These are phyloP conservation scores for Mirounga angustirostris DNA, from an alignment of 2,113 vertebrate species.

Conservation along the genomic window DNA sequence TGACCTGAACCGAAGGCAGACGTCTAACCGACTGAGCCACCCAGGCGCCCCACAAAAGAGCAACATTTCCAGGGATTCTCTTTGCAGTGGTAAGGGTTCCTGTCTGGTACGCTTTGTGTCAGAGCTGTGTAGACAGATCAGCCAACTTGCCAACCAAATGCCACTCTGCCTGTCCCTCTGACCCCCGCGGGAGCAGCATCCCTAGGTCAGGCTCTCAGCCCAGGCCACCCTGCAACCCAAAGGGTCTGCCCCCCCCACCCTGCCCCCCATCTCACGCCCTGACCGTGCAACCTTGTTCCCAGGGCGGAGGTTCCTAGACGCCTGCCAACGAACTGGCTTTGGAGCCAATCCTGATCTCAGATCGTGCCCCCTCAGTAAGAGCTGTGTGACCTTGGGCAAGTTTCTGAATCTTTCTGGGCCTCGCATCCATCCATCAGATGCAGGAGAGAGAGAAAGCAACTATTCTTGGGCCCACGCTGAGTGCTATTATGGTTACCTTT, in stretches of 20 bases:
- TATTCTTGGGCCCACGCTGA: not conserved
- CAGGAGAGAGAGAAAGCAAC: not conserved
- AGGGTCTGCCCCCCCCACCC: not conserved
- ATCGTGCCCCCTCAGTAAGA: not conserved
- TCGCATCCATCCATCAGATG: not conserved
- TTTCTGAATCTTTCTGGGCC: not conserved
- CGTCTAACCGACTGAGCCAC: too few species aligned
- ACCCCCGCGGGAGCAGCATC: accelerated
- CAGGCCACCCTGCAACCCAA: too few species aligned
- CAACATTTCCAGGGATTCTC: not conserved
- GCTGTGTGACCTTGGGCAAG: not conserved
- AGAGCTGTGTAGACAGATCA: accelerated
- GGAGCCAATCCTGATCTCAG: not conserved
- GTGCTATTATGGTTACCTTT: accelerated
- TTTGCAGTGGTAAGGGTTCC: too few species aligned
- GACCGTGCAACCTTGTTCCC: not conserved
- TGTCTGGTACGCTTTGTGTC: not conserved
- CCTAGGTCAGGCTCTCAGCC: not conserved
- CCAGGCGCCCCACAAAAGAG: not conserved
- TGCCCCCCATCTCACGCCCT: too few species aligned
- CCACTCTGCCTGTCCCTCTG: not conserved
- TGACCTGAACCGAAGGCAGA: too few species aligned
- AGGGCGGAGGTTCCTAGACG: not conserved
- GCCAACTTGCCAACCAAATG: not conserved
- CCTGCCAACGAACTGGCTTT: not conserved